phyloP scores from a whole-genome alignment of 2,113 vertebrate genomes.

The Laterallus jamaicensis region DNA sequence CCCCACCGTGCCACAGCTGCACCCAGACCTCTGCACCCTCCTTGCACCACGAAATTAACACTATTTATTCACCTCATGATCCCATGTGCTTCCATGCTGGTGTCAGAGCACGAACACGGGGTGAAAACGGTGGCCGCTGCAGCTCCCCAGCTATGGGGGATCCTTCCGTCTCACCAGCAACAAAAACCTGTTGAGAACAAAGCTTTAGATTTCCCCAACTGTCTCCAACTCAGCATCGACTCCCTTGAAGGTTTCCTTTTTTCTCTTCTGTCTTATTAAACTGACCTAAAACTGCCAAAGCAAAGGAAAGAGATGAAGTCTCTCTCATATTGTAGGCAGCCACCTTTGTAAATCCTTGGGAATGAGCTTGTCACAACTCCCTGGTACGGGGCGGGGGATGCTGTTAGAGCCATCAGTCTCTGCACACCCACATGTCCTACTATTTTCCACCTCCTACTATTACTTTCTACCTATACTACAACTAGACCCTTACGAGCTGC shows the following conservation, averaged over 20 bases:
- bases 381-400: rapidly evolving
- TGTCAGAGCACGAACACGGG: neutral
- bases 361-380: neutral
- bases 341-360: neutral
- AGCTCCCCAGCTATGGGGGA: rapidly evolving
- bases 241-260: neutral
- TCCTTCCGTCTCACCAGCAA: neutral
- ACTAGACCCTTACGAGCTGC: rapidly evolving
- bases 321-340: neutral
- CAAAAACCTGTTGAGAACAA: neutral
- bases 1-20: neutral
- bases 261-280: neutral
- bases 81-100: neutral
- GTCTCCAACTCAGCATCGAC: neutral
- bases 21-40: neutral
- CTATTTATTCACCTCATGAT: neutral
- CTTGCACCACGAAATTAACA: neutral
- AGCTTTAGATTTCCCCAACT: neutral
- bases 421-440: neutral
- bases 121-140: rapidly evolving
- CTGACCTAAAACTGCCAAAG: constrained; percentile 50
- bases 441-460: neutral
- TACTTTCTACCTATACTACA: rapidly evolving
- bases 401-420: neutral
- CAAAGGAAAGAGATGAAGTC: neutral